Evolutionary conservation across 2,797 vertebrate species (phyloP), one percentile per base, ranked within the genome.

Genomic region (Mallotus villosus): DNA sequence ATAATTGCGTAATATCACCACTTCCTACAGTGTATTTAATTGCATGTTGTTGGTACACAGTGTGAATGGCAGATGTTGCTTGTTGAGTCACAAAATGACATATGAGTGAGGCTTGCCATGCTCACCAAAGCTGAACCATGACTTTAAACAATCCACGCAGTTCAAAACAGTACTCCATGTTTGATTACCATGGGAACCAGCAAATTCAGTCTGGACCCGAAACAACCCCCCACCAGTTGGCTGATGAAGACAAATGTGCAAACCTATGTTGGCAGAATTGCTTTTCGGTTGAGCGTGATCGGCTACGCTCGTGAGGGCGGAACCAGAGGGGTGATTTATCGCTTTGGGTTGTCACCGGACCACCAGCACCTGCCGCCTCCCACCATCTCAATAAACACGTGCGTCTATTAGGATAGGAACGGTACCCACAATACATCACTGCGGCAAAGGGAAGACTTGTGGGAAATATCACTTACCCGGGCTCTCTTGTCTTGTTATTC

Each of bases 241-340:
- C 85, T 94, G 92, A 94, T 94, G 91, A 94, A 94, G 93, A 94
- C 91, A 92, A 94, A 94, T 94, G 93, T 92, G 89, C 84, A 91
- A 93, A 93, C 91, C 84, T 88, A 88, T 89, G 90, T 92, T 92
- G 91, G 91, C 92, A 93, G 93, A 93, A 94, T 94, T 94, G 93
- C 92, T 94, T 93, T 93, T 92, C 92, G 90, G 82, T 89, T 84
- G 90, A 92, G 87, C 83, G 88, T 92, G 90, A 92, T 91, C 88
- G 86, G 88, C 88, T 87, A 86, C 86, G 86, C 91, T 93, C 87
- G 87, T 83, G 90, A 92, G 88, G 92, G 91, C 84, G 85, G 90
- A 92, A 92, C 91, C 91, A 78, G 67, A n/a, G 82, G 85, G 80
- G 89, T 88, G 93, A 94, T 94, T 94, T 93, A 94, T 94, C 87